phyloP scores from a whole-genome alignment of 2,113 vertebrate genomes.

The Rhadina sibilatrix region DNA sequence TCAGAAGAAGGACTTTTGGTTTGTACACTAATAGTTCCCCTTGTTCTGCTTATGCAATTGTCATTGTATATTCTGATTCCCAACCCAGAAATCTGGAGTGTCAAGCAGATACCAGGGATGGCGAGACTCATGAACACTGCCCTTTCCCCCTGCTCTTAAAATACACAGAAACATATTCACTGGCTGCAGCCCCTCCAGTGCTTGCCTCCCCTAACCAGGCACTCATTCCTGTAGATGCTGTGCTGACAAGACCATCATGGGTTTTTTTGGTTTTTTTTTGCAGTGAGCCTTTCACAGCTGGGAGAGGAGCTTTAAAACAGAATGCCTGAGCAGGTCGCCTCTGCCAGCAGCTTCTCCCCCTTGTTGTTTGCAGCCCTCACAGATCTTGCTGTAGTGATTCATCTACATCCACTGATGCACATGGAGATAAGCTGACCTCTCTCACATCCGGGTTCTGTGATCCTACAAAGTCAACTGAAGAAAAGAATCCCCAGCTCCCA shows the following conservation, averaged over 20 bases:
- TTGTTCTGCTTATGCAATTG: conserved; percentile 46
- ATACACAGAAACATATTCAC: neutral
- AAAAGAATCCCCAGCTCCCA: neutral
- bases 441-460: neutral
- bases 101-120: neutral
- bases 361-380: neutral
- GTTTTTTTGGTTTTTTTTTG: too few species aligned
- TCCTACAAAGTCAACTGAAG: neutral
- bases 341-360: neutral
- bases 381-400: neutral
- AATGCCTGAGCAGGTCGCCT: neutral
- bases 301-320: neutral
- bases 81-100: neutral
- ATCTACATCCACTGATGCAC: fast-evolving
- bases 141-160: neutral
- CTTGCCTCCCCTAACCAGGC: neutral
- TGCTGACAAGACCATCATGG: neutral
- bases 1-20: conserved; percentile 42
- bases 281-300: neutral
- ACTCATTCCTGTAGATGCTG: neutral
- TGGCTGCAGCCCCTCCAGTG: neutral
- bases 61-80: conserved; percentile 3
- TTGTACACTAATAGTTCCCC: conserved; percentile 32
- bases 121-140: neutral
- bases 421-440: neutral